Percentiles rank a stretch among this genome's conserved stretches.
These are phyloP conservation scores for Danio albolineatus DNA, from an alignment of 2,797 vertebrate genomes.

Conservation along the genomic window DNA sequence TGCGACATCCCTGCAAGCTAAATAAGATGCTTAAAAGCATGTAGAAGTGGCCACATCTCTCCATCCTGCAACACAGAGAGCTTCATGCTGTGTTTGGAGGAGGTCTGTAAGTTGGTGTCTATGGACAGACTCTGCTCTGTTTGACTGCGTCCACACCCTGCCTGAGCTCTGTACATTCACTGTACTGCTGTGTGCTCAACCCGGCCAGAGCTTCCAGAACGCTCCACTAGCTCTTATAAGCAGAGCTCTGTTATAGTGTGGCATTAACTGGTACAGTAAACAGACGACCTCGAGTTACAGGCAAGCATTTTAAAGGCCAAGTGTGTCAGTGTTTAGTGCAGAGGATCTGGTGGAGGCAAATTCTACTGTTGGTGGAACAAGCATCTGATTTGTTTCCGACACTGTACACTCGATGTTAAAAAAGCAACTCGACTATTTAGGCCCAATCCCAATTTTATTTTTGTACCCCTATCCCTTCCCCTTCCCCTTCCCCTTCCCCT, in stretches of 20 bases:
- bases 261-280: background rate
- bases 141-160: constrained; percentile 11
- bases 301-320: background rate
- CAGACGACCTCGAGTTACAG: background rate
- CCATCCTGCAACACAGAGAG: background rate
- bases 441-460: no score
- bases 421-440: no score
- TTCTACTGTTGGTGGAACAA: background rate
- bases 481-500: no score
- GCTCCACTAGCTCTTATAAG: constrained; percentile 28
- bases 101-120: background rate
- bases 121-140: constrained; percentile 45
- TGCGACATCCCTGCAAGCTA: no score
- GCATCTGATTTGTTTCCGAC: background rate
- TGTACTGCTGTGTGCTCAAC: constrained; percentile 31
- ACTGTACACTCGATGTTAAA: no score
- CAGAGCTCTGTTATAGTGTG: constrained; percentile 11
- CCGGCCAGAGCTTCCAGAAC: background rate
- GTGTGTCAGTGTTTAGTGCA: background rate
- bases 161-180: constrained; percentile 36
- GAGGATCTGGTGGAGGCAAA: no score
- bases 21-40: no score
- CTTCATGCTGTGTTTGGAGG: background rate
- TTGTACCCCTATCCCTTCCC: no score
- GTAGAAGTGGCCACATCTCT: background rate